These are phyloP conservation scores for Scolopax mira DNA, from an alignment of 2,113 vertebrate species.

Conservation along the genomic window DNA sequence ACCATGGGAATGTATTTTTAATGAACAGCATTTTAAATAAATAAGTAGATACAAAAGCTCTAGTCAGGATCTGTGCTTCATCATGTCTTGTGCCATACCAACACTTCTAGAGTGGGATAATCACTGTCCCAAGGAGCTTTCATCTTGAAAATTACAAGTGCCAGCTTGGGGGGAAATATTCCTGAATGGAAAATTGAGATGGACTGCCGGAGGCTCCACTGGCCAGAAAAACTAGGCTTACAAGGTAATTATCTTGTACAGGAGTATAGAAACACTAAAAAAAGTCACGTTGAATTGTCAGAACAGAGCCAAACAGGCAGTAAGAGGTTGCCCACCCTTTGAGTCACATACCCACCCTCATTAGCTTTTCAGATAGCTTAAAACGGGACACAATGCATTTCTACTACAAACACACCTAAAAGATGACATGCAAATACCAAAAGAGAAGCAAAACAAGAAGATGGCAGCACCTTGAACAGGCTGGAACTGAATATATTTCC, in stretches of 20 bases:
- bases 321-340: not conserved
- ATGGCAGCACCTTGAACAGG: not conserved
- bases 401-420: not conserved
- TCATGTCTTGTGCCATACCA: rapidly evolving
- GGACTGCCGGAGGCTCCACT: not conserved
- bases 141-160: not conserved
- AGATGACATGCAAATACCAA: not conserved
- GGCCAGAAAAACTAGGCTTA: not conserved
- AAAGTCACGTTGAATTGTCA: not conserved
- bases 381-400: not conserved
- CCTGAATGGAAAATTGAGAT: not conserved
- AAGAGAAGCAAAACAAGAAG: not conserved
- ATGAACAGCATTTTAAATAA: not conserved
- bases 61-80: not conserved
- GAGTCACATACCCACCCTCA: not conserved
- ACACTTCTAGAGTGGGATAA: not conserved
- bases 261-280: not conserved
- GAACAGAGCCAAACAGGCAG: not conserved
- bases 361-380: not conserved
- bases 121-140: not conserved
- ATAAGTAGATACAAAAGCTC: not conserved
- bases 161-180: not conserved
- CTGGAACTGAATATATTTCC: rapidly evolving
- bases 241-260: not conserved
- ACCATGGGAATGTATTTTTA: not conserved